Evolutionary conservation across 2,113 vertebrate genomes (phyloP), one percentile per base, ranked within the genome.

Genomic region (Marcusenius ussheri): DNA sequence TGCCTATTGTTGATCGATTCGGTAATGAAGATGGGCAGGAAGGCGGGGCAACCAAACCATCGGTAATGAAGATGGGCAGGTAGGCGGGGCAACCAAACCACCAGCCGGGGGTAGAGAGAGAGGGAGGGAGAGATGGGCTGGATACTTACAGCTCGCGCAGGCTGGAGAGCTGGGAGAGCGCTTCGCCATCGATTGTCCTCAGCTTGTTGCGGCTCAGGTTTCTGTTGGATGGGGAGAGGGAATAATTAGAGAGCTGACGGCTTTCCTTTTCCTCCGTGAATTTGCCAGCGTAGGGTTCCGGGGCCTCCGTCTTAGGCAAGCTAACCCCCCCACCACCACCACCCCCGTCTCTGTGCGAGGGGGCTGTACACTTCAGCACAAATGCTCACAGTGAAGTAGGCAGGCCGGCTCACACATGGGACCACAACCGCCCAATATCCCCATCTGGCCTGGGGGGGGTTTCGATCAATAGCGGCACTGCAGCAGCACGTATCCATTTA

Each of bases 201-300:
- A 99, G 94, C 93, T 96, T 98, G 95, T 98, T 99, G 95, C 96
- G 95, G 95, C 98, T 97, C 92, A 99, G 96, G 94, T 98, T 98
- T 96, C 98, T 99, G 96, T 92, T 89, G 94, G 94, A 93, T 93
- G 84, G 66, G 92, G 88, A 51, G n/a, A 89, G 39, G 31, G 39
- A 85, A 47, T 58, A 70, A 85, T 62, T 27, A 84, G 50, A 66
- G 84, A 88, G 47, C 89, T 89, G 89, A 15, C 46, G 15, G 87
- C 10, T 77, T 77, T 8, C 58, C 58, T 31, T 45, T 58, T 85
- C 58, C 77, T 85, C 42, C 42, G 7, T 47, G 11, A 9, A 84
- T 89, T 39, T 56, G 77, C 19, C 51, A 19, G 42, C 39, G 19
- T 3, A 84, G 83, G 42, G 42, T 10, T 17, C 19, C 83, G 24